Evolutionary conservation across 2,888 invertebrate species (phyloP), one percentile per base, ranked within the genome.

Genomic region (Heliconius erato): DNA sequence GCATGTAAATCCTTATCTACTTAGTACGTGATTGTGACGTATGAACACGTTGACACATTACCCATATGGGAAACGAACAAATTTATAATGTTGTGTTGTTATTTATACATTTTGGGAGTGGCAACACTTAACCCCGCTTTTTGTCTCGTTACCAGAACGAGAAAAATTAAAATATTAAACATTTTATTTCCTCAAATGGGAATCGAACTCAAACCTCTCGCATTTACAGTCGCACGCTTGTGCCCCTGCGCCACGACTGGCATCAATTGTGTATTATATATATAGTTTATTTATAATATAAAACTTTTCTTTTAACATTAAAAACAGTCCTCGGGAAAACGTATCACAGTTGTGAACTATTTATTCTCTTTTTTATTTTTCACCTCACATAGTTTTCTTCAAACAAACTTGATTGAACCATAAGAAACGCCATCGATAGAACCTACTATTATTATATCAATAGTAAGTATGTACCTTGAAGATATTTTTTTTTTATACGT

Each of bases 371-470:
- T 59, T 32, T 76, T 63, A 23, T 32, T 76, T 76, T 59, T 32
- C 63, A 76, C 76, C 63, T 76, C 26, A 14, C 76, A 76, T 23
- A 59, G 76, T 63, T 40, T 32, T 26, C 49, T 5, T 23, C 54
- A 54, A 59, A 32, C 32, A 76, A 63, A 76, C n/a, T 32, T 76
- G 74, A 32, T 74, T 74, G n/a, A 54, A 23, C 74, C 59, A 59
- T 74, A 32, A 74, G 54, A 59, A 54, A 28, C 23, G 28, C 26
- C 44, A 74, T 49, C 19, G n/a, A 44, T 19, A 74, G n/a, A 12
- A 49, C 6, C 49, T 19, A 26, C 28, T 28, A 16, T 14, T 26
- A 67, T 28, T 28, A 2, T 26, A 26, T 14, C 26, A 5, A 59
- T 28, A 67, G 14, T 11, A 65, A 5, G 49, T 49, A 49, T 49